Base-by-base conservation (phyloP, 2,888 invertebrate species). In the Liopterus haemorrhoidalis region DNA sequence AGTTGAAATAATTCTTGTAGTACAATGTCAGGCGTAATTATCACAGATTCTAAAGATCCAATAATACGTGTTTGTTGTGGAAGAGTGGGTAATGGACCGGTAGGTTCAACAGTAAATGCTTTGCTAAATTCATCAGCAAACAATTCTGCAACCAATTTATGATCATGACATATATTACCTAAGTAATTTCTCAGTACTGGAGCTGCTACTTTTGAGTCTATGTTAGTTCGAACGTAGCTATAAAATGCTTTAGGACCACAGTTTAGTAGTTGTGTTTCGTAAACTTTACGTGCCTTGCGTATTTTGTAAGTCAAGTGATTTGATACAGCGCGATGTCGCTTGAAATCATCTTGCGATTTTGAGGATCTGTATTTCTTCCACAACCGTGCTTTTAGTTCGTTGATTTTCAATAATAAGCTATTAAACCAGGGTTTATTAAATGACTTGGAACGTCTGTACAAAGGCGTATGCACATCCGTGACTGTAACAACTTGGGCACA, bases 361-460 rank as follows among this genome's bases (percentile, higher is more conserved):
- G 39, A 28, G 27, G 6, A 20, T 39, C 21, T 39, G 30, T 39
- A 39, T 39, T 30, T 39, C 19, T 19, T 27, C 18, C 39, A 39
- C 18, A 28, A 30, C 12, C 30, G 11, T 16, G 27, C 30, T 27
- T 39, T 39, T 5, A 28, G 39, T 8, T 18, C 12, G 12, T 28
- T 28, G 9, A 39, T 19, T 19, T n/a, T n/a, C n/a, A 19, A 27
- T 12, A 39, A 20, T 27, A 39, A 11, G 5, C 30, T 28, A 19
- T 28, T 39, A 14, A 39, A 18, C 39, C 39, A 39, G 18, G 39
- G 39, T n/a, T 39, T 39, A 5, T 28, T 19, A 25, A 30, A 39
- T 5, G 21, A n/a, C 21, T 28, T 39, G 19, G 8, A 19, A 6
- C 30, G 28, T 11, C 18, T 28, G 28, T 38, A 4, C 16, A 9